Conservation (phyloP, 2,113 vertebrate species). For the Ellobius talpinus region DNA sequence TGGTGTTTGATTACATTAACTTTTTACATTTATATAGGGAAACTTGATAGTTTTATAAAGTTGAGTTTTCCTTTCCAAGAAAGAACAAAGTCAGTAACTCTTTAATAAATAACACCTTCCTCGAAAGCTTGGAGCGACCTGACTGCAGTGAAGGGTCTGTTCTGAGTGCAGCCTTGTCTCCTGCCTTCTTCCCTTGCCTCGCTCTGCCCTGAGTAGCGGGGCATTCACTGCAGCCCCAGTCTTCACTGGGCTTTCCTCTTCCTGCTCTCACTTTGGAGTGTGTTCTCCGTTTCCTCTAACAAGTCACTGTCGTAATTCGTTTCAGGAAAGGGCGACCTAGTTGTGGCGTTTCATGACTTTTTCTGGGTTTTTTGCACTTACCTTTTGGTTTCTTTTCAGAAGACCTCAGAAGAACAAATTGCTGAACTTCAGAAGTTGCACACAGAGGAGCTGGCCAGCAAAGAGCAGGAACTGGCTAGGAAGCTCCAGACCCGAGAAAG, state of each 20-base stretch:
- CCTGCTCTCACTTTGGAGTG: not conserved
- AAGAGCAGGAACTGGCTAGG: constrained; percentile 90
- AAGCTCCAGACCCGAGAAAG: constrained; percentile 84
- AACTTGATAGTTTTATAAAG: constrained; percentile 40
- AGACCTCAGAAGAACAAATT: constrained; percentile 92
- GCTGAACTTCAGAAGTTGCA: constrained; percentile 91
- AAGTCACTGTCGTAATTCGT: not conserved
- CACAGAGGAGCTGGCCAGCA: constrained; percentile 89
- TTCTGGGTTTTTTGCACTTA: constrained; percentile 29
- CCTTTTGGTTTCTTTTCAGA: constrained; percentile 86
- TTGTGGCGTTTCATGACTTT: not conserved
- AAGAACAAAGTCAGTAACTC: not conserved
- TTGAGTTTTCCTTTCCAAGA: constrained; percentile 20
- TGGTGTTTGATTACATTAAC: constrained; percentile 12
- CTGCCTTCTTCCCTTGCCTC: rapidly evolving
- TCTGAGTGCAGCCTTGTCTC: not conserved
- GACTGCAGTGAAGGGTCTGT: not conserved
- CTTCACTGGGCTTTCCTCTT: constrained; percentile 5
- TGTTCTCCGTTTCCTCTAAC: not conserved
- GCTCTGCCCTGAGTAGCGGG: not conserved
- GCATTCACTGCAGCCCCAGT: no score
- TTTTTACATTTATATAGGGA: constrained; percentile 30
- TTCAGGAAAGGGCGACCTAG: not conserved
- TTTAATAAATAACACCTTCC: not conserved
- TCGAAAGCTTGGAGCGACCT: not conserved